A percentile compares a stretch with the other conserved stretches of the same genome.
These are phyloP conservation scores for Lepas anatifera DNA, from an alignment of 2,888 invertebrate species.

Conservation along the genomic window DNA sequence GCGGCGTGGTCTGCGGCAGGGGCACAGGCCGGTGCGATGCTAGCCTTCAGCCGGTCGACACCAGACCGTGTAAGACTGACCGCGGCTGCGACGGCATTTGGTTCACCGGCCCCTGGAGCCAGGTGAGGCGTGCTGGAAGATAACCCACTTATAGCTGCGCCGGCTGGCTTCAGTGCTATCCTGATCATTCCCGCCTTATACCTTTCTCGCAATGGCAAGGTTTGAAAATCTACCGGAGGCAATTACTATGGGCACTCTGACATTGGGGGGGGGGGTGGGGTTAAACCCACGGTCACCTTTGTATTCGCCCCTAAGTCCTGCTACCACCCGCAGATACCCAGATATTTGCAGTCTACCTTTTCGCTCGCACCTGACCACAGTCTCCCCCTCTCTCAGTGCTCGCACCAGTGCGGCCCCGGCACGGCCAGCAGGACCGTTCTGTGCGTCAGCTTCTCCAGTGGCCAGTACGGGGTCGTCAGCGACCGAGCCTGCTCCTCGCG, in stretches of 20 bases:
- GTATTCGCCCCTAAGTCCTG: too few species aligned
- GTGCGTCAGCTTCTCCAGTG: constrained; percentile 44
- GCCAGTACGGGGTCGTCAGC: constrained; percentile 63
- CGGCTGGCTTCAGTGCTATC: too few species aligned
- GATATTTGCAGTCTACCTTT: too few species aligned
- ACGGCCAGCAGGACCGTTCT: constrained; percentile 65
- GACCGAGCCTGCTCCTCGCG: constrained; percentile 35
- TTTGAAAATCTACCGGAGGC: too few species aligned
- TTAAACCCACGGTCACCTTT: too few species aligned
- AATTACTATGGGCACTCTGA: too few species aligned
- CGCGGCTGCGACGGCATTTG: constrained; percentile 19
- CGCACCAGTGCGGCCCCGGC: constrained; percentile 50
- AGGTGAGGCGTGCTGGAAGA: too few species aligned
- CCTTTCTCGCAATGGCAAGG: too few species aligned
- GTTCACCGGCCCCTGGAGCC: constrained; percentile 23
- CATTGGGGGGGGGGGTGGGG: too few species aligned
- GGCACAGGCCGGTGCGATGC: constrained; percentile 28
- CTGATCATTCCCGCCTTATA: too few species aligned
- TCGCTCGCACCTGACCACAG: constrained; percentile 46
- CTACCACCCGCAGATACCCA: too few species aligned
- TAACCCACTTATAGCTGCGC: too few species aligned
- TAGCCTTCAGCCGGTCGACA: constrained; percentile 50
- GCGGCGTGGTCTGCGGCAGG: background rate
- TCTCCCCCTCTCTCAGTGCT: constrained; percentile 53
- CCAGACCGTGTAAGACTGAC: constrained; percentile 37